Evolutionary conservation across 2,113 vertebrate species (phyloP).

Genomic region (Cynoglossus semilaevis): DNA sequence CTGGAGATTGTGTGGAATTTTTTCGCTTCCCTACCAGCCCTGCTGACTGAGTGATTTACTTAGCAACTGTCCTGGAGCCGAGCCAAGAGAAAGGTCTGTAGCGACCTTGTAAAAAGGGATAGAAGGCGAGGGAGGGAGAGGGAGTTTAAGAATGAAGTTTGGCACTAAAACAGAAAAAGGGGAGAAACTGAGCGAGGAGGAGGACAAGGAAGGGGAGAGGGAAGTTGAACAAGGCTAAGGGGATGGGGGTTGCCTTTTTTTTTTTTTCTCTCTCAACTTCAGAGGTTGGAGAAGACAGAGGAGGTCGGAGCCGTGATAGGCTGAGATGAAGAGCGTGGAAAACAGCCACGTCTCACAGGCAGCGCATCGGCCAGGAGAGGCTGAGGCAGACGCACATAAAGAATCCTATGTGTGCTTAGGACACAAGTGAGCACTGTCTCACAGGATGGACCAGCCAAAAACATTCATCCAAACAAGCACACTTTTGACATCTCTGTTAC

Average conservation of each 20-base stretch:
- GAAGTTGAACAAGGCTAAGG: conserved; percentile 42
- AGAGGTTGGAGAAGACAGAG: conserved; percentile 49
- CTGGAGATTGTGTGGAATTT: conserved; percentile 70
- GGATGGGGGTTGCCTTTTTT: conserved; percentile 58
- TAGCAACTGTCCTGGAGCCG: conserved; percentile 73
- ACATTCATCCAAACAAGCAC: conserved; percentile 2
- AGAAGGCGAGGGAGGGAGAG: conserved; percentile 16
- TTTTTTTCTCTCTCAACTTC: conserved; percentile 59
- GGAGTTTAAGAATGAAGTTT: conserved; percentile 53
- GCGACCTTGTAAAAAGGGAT: conserved; percentile 50
- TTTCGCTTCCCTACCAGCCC: conserved; percentile 59
- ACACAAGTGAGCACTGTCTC: conserved; percentile 30
- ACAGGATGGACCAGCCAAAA: conserved; percentile 14
- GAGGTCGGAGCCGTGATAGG: conserved; percentile 30
- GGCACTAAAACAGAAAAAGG: conserved; percentile 22
- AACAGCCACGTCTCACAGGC: conserved; percentile 75
- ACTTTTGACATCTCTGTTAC: conserved; percentile 4
- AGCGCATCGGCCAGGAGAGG: conserved; percentile 49
- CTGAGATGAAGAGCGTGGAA: conserved; percentile 64
- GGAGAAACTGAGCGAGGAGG: conserved; percentile 13
- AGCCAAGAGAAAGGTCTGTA: conserved; percentile 65
- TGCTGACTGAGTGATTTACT: conserved; percentile 74
- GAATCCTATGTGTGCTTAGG: conserved; percentile 33
- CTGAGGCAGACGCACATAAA: conserved; percentile 41
- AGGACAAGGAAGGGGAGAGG: conserved; percentile 11